Conservation (phyloP, 1,140 invertebrate species). For the Aphis gossypii region DNA sequence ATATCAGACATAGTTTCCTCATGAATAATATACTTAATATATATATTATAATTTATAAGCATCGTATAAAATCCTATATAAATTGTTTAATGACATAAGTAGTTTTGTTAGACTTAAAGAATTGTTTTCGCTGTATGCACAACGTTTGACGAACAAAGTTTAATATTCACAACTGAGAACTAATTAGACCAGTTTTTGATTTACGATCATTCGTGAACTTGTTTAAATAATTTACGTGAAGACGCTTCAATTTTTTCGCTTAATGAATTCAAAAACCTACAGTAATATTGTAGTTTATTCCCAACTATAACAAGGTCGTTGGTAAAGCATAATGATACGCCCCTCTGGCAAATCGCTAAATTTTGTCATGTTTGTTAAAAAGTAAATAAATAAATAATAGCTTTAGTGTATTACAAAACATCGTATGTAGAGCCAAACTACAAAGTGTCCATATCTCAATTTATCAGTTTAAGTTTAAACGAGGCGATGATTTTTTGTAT, state of each 20-base stretch:
- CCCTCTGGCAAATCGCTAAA: slow-evolving; percentile 6
- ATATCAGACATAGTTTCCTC: not conserved
- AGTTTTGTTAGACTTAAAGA: not conserved
- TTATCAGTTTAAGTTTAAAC: not conserved
- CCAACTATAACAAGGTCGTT: not conserved
- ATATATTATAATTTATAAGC: not conserved
- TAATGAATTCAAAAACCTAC: not conserved
- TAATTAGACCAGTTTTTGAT: slow-evolving; percentile 41
- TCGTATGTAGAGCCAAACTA: not conserved
- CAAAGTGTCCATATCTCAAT: not conserved
- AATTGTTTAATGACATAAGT: slow-evolving; percentile 13
- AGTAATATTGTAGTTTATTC: not conserved
- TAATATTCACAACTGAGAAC: not conserved
- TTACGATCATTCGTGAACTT: not conserved
- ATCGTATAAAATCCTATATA: not conserved
- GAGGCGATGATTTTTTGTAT: not conserved
- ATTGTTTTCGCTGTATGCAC: not conserved
- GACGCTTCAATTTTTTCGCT: not conserved
- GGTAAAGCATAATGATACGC: not conserved
- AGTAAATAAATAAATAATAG: not conserved
- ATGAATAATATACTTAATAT: not conserved
- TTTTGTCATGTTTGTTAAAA: slow-evolving; percentile 1
- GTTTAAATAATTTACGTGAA: slow-evolving; percentile 29
- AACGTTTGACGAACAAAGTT: not conserved
- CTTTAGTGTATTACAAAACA: not conserved